These are phyloP conservation scores for Lacerta agilis DNA, from an alignment of 2,797 vertebrate genomes.

Conservation along the genomic window DNA sequence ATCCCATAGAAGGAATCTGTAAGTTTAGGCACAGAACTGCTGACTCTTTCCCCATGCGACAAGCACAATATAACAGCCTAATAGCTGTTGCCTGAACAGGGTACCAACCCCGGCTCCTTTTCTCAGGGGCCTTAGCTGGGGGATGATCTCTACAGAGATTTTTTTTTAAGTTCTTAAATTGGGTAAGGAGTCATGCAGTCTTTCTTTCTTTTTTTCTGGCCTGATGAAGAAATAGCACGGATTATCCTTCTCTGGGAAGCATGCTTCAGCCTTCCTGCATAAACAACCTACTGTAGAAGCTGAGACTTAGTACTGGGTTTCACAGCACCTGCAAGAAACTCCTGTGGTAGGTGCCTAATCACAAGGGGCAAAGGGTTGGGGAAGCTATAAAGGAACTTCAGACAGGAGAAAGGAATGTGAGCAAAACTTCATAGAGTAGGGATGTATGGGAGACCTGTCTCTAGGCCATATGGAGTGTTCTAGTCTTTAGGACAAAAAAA, in stretches of 20 bases:
- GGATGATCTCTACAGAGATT: slow-evolving; percentile 67
- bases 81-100: slow-evolving; percentile 81
- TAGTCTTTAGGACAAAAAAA: slow-evolving; percentile 29
- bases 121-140: slow-evolving; percentile 69
- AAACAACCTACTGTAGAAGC: slow-evolving; percentile 17
- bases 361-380: slow-evolving; percentile 20
- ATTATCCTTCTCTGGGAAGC: slow-evolving; percentile 62
- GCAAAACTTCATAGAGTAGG: slow-evolving; percentile 52
- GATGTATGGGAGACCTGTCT: slow-evolving; percentile 45
- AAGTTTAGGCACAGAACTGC: slow-evolving; percentile 61
- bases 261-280: slow-evolving; percentile 46
- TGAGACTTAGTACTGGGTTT: slow-evolving; percentile 49
- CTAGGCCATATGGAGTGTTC: slow-evolving; percentile 41
- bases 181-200: slow-evolving; percentile 76
- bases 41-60: slow-evolving; percentile 76
- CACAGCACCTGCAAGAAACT: slow-evolving; percentile 43
- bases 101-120: slow-evolving; percentile 72
- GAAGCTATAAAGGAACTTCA: slow-evolving; percentile 51
- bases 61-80: slow-evolving; percentile 82
- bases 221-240: slow-evolving; percentile 59
- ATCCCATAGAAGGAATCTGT: slow-evolving; percentile 58
- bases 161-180: slow-evolving; percentile 71
- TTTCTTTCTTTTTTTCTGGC: slow-evolving; percentile 48
- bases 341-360: slow-evolving; percentile 48
- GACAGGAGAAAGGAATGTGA: slow-evolving; percentile 48